Conservation (phyloP, 2,113 vertebrate species). For the Hipposideros armiger region DNA sequence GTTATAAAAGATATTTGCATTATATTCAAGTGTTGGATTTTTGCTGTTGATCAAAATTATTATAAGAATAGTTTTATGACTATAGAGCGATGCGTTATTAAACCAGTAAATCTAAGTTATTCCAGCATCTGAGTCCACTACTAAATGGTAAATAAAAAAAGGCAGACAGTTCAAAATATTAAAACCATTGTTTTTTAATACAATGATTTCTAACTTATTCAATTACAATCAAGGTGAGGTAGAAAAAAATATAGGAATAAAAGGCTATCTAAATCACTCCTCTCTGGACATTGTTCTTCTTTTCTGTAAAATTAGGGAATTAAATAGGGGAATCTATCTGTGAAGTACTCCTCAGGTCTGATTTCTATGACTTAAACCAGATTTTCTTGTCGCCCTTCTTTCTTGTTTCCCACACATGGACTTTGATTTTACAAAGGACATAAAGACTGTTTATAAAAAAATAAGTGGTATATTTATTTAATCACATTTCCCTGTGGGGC, state of each 20-base stretch:
- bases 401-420: not conserved
- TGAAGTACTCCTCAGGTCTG: not conserved
- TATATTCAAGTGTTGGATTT: not conserved
- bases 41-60: not conserved
- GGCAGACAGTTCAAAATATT: not conserved
- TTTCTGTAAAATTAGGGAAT: not conserved
- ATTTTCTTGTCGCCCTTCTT: constrained; percentile 5
- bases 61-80: not conserved
- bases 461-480: not conserved
- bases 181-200: not conserved
- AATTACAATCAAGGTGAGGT: not conserved
- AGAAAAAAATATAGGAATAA: not conserved
- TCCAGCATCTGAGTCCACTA: not conserved
- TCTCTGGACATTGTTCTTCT: not conserved
- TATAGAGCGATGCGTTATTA: not conserved
- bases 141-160: not conserved
- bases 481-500: not conserved
- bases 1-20: not conserved
- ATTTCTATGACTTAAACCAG: not conserved
- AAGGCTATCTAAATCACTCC: not conserved
- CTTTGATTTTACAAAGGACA: not conserved
- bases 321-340: not conserved
- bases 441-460: not conserved
- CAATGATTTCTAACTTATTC: not conserved
- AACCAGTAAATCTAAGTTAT: not conserved